Evolutionary conservation across 2,888 invertebrate species (phyloP), one percentile per base, ranked within the genome.

Genomic region (Mycogona germanica): DNA sequence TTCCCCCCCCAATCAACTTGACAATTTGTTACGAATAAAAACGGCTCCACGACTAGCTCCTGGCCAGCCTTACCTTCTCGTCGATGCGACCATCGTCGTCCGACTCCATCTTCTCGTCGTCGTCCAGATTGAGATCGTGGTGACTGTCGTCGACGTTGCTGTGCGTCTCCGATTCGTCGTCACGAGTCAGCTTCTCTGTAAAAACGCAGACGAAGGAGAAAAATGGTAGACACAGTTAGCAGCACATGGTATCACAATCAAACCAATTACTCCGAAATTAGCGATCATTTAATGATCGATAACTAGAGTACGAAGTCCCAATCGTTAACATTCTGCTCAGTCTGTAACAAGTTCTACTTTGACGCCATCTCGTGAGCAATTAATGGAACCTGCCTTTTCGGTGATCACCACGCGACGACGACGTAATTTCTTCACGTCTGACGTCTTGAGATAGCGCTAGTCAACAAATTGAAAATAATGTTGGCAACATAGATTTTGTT

Each of bases 51-150:
- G n/a, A n/a, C n/a, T n/a, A n/a, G n/a, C n/a, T n/a, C n/a, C n/a
- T n/a, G n/a, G 2, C 25, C 12, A 21, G 30, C 9, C 19, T 44
- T 0, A 37, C 55, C 53, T 57, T 57, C 46, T 55, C 53, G 38
- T 49, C 57, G 26, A 53, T 50, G 25, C 44, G 29, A 26, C 42
- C 45, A 37, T 58, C 58, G 29, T 57, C 57, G 28, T 58, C 64
- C 25, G 66, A 65, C 55, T 65, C 56, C 26, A 38, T 26, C 45
- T 55, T 44, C 12, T 47, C 46, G 14, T 58, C 59, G 28, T 60
- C 58, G 53, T 73, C 74, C 3, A 72, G 72, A 30, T 70, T 72
- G 42, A 72, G 70, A 54, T 75, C 74, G 57, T 73, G 73, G 30
- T 73, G 54, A 25, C 51, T 46, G 26, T 57, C 57, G 28, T 57